Evolutionary conservation across 2,888 invertebrate genomes (phyloP).

Genomic region (Amphiduros pacificus): DNA sequence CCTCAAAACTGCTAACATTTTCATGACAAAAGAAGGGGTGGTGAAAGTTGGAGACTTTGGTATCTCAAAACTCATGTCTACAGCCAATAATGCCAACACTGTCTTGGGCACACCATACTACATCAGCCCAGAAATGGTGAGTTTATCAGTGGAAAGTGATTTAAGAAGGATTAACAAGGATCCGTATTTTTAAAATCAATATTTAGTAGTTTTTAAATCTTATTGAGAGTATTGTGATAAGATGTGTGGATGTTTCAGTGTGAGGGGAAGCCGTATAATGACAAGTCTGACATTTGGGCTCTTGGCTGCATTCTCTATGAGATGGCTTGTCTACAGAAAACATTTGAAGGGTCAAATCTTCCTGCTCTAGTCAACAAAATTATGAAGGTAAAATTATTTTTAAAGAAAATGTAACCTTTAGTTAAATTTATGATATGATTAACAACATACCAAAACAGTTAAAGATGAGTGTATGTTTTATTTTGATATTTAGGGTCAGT

Average conservation of each 20-base stretch:
- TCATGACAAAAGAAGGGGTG: slow-evolving; percentile 69
- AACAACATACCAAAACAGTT: too few relatives aligned
- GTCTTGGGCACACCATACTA: slow-evolving; percentile 76
- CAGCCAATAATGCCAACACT: slow-evolving; percentile 70
- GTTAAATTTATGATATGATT: too few relatives aligned
- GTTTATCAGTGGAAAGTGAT: slow-evolving; percentile 5
- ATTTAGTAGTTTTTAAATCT: too few relatives aligned
- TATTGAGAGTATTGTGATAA: background rate
- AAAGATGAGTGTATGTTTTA: too few relatives aligned
- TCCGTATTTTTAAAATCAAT: too few relatives aligned
- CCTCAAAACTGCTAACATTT: slow-evolving; percentile 75
- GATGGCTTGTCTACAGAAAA: slow-evolving; percentile 72
- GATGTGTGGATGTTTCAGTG: slow-evolving; percentile 63
- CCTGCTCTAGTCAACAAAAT: slow-evolving; percentile 76
- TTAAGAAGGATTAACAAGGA: background rate
- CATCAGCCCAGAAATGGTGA: slow-evolving; percentile 72
- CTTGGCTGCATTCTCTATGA: slow-evolving; percentile 77
- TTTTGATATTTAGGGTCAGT: slow-evolving; percentile 65
- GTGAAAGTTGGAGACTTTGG: slow-evolving; percentile 76
- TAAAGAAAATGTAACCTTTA: background rate
- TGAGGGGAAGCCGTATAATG: slow-evolving; percentile 75
- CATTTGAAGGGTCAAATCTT: slow-evolving; percentile 74
- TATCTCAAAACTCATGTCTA: slow-evolving; percentile 74
- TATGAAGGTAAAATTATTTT: slow-evolving; percentile 65
- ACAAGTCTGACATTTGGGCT: slow-evolving; percentile 80